A percentile compares a stretch with the other conserved stretches of the same genome.
These are phyloP conservation scores for Lepus timidus DNA, from an alignment of 2,113 vertebrate genomes.

Conservation along the genomic window DNA sequence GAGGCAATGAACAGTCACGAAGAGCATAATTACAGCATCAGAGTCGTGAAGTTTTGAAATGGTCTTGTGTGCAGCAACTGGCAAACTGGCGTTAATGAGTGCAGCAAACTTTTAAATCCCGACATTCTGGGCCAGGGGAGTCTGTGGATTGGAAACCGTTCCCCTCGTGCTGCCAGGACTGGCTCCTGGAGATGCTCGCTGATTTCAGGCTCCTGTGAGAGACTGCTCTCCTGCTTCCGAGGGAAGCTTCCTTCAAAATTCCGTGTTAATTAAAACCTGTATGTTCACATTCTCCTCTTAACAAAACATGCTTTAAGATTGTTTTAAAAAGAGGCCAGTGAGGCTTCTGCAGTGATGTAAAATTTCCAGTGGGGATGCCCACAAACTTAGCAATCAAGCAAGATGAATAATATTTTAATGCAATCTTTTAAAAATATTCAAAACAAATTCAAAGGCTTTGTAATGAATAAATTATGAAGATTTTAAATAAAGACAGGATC, in stretches of 20 bases:
- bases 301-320: not conserved
- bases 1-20: not conserved
- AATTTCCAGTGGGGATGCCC: not conserved
- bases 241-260: conserved; percentile 30
- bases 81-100: conserved; percentile 36
- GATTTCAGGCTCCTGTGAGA: not conserved
- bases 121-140: not conserved
- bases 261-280: conserved; percentile 20
- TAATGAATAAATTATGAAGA: conserved; percentile 44
- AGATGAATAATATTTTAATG: not conserved
- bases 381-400: not conserved
- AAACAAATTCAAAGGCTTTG: not conserved
- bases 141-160: conserved; percentile 36
- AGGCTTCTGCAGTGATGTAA: not conserved
- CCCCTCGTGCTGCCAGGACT: not conserved
- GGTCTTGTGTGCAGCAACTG: not conserved
- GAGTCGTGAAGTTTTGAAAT: not conserved
- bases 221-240: not conserved
- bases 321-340: not conserved
- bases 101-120: conserved; percentile 44
- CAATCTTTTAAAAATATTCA: not conserved
- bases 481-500: conserved; percentile 23
- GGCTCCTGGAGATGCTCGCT: not conserved
- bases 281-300: not conserved
- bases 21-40: not conserved